These are phyloP conservation scores for Gymnoscelis rufifasciata DNA, from an alignment of 2,888 invertebrate genomes.

Conservation along the genomic window DNA sequence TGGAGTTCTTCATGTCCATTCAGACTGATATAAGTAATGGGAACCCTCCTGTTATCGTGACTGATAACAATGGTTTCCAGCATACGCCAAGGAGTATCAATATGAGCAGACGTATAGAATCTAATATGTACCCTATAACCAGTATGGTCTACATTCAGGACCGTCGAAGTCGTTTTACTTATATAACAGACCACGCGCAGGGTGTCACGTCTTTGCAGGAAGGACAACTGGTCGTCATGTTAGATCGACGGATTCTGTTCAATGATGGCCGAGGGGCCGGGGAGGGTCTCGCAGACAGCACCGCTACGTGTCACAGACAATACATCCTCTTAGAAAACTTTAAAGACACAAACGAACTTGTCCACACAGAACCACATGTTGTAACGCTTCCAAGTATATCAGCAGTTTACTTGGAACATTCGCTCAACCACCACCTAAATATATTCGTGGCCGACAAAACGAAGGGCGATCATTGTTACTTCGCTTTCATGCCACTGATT, in stretches of 20 bases:
- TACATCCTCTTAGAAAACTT: conserved; percentile 60
- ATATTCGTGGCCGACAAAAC: conserved; percentile 52
- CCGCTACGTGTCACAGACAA: conserved; percentile 76
- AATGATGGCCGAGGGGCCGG: conserved; percentile 96
- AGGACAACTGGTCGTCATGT: conserved; percentile 94
- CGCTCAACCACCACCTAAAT: conserved; percentile 50
- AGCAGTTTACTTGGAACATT: conserved; percentile 48
- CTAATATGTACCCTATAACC: conserved; percentile 97
- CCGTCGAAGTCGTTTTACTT: conserved; percentile 81
- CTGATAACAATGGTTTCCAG: conserved; percentile 95
- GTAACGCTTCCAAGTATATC: conserved; percentile 52
- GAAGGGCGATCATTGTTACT: conserved; percentile 42
- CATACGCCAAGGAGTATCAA: conserved; percentile 88
- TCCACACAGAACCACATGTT: conserved; percentile 18
- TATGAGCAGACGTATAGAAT: conserved; percentile 90
- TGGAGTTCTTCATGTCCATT: conserved; percentile 93
- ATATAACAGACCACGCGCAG: conserved; percentile 93
- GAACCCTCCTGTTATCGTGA: conserved; percentile 87
- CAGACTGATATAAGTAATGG: conserved; percentile 90
- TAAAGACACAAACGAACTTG: conserved; percentile 19
- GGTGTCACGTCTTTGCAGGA: conserved; percentile 93
- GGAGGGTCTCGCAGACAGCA: conserved; percentile 94
- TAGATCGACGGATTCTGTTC: conserved; percentile 93
- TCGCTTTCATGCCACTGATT: conserved; percentile 54
- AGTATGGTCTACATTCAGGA: conserved; percentile 92